These are phyloP conservation scores for Platyrinchus mystaceus DNA, from an alignment of 2,797 vertebrate genomes.

Conservation along the genomic window DNA sequence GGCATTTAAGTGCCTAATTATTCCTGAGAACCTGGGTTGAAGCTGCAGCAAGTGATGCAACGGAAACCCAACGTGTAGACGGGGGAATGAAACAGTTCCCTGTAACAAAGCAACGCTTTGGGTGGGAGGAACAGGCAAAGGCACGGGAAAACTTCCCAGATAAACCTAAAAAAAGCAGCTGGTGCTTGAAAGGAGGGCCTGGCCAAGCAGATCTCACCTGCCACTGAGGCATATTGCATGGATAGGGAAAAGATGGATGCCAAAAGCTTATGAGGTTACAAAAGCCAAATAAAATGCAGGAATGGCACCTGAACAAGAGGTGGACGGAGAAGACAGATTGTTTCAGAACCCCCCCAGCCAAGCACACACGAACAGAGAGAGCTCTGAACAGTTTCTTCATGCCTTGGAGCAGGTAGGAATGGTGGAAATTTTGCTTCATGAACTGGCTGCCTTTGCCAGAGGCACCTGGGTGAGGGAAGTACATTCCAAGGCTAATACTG, in stretches of 20 bases:
- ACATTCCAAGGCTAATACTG: not conserved
- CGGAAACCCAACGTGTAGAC: not conserved
- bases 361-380: not conserved
- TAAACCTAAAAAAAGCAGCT: not conserved
- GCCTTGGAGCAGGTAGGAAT: not conserved
- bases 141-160: not conserved
- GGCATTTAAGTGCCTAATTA: not conserved
- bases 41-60: not conserved
- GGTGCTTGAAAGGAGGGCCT: not conserved
- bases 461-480: not conserved
- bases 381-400: not conserved
- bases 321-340: not conserved
- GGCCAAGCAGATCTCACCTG: not conserved
- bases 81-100: not conserved
- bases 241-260: not conserved
- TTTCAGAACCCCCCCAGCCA: not conserved
- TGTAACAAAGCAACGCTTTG: not conserved
- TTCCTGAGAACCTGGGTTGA: not conserved
- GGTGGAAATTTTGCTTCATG: not conserved
- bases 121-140: not conserved
- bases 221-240: not conserved
- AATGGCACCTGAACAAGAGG: not conserved
- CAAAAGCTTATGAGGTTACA: not conserved
- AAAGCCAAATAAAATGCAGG: not conserved
- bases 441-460: not conserved